Percentiles rank a stretch among this genome's conserved stretches.
phyloP scores from a whole-genome alignment of 2,888 invertebrate genomes.

The Eretmocerus hayati region DNA sequence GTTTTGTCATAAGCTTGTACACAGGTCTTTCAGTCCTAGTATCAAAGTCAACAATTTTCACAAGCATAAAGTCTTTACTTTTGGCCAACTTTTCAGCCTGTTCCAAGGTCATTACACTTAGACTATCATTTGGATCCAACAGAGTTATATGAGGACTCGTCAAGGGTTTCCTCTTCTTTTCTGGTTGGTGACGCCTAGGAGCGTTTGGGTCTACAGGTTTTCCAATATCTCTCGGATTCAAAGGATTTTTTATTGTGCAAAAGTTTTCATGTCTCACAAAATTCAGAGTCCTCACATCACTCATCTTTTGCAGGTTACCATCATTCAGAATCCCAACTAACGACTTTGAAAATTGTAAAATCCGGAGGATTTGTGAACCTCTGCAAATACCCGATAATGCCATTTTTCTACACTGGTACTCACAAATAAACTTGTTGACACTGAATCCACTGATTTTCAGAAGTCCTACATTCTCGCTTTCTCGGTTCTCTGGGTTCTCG shows the following conservation, averaged over 20 bases:
- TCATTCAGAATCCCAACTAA: neutral
- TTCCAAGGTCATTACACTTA: conserved; percentile 58
- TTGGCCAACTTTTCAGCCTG: conserved; percentile 65
- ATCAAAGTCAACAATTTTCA: conserved; percentile 62
- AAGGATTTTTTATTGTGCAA: neutral
- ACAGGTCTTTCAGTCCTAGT: conserved; percentile 61
- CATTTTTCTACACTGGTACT: neutral
- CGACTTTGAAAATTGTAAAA: neutral
- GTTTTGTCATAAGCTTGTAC: conserved; percentile 60
- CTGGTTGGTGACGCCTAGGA: conserved; percentile 13
- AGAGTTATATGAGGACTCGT: conserved; percentile 54
- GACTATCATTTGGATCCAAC: conserved; percentile 52
- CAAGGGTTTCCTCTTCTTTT: conserved; percentile 36
- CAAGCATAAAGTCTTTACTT: conserved; percentile 61
- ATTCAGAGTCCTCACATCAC: too few species aligned
- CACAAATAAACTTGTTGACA: too few species aligned
- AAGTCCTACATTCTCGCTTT: too few species aligned
- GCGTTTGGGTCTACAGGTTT: conserved; percentile 1
- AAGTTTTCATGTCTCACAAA: neutral
- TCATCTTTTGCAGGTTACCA: too few species aligned
- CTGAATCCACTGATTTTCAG: too few species aligned
- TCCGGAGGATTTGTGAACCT: neutral
- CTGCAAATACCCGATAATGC: neutral
- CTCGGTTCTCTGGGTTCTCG: too few species aligned
- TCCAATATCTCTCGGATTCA: too few species aligned